These are phyloP conservation scores for Orchestes rusci DNA, from an alignment of 2,888 invertebrate species.

Conservation along the genomic window DNA sequence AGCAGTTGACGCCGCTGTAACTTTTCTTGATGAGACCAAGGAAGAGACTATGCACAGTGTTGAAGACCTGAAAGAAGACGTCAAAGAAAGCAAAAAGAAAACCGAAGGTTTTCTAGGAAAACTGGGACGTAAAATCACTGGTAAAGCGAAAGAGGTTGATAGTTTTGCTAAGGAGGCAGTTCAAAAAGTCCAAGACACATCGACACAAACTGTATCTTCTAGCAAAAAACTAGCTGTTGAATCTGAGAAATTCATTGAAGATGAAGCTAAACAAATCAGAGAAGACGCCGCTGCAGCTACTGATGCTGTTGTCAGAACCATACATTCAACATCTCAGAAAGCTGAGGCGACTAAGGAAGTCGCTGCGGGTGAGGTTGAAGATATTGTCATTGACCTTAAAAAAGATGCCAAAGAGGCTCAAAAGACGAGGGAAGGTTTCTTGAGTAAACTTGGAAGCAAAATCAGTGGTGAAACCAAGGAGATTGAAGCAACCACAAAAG, in stretches of 20 bases:
- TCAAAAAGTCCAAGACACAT: neutral
- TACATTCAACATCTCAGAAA: too few relatives aligned
- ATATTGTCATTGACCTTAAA: neutral
- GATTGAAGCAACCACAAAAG: constrained; percentile 4
- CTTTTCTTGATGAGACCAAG: neutral
- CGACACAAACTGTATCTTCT: neutral
- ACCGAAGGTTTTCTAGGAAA: constrained; percentile 25
- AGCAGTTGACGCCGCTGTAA: too few relatives aligned
- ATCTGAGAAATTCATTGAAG: neutral
- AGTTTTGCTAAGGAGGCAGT: constrained; percentile 5
- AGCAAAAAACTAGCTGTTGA: constrained; percentile 1
- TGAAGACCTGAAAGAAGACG: too few relatives aligned
- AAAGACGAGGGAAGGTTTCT: constrained; percentile 25
- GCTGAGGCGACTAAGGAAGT: too few relatives aligned
- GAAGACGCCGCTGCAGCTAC: too few relatives aligned
- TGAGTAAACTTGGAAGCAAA: constrained; percentile 25
- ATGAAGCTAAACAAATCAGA: too few relatives aligned
- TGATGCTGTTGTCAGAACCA: too few relatives aligned
- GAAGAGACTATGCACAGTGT: too few relatives aligned
- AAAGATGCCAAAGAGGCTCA: constrained; percentile 23
- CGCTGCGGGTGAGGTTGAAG: constrained; percentile 1
- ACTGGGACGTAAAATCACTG: constrained; percentile 17
- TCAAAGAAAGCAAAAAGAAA: neutral
- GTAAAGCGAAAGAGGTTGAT: constrained; percentile 12
- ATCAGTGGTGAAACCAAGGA: constrained; percentile 18